These are phyloP conservation scores for Garrulus glandarius DNA, from an alignment of 2,797 vertebrate genomes.

Conservation along the genomic window DNA sequence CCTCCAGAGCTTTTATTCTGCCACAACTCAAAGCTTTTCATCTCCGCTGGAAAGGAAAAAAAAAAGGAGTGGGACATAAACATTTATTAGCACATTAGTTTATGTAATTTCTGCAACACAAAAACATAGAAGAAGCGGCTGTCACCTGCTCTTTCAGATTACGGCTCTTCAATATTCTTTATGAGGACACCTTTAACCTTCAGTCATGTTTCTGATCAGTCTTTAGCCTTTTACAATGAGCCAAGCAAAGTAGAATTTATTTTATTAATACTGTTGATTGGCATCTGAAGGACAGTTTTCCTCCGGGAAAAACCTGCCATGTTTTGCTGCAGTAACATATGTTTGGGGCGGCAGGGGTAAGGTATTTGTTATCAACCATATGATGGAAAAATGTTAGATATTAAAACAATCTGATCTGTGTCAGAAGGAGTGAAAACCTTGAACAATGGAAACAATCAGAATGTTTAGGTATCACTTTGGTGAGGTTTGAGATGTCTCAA, in stretches of 20 bases:
- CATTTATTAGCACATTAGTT: neutral
- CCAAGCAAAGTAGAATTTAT: neutral
- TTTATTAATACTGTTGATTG: conserved; percentile 6
- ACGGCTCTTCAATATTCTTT: neutral
- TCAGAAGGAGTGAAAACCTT: conserved; percentile 4
- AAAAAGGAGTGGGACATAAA: neutral
- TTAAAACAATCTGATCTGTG: conserved; percentile 26
- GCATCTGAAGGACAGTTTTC: conserved; percentile 42
- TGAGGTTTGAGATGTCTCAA: neutral
- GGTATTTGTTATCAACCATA: neutral
- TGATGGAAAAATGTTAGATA: neutral
- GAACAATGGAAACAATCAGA: neutral
- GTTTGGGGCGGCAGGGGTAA: neutral
- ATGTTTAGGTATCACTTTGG: neutral
- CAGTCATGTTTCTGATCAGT: neutral
- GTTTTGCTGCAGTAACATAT: conserved; percentile 39
- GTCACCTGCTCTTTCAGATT: neutral
- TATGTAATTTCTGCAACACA: neutral
- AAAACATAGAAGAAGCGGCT: neutral
- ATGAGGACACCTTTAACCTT: neutral
- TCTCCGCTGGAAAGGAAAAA: neutral
- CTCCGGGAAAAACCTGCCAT: conserved; percentile 21
- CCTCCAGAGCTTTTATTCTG: conserved; percentile 1
- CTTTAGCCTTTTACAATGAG: neutral
- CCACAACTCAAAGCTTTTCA: neutral